Base-by-base conservation (phyloP, 2,888 invertebrate genomes). In the Orgyia antiqua region DNA sequence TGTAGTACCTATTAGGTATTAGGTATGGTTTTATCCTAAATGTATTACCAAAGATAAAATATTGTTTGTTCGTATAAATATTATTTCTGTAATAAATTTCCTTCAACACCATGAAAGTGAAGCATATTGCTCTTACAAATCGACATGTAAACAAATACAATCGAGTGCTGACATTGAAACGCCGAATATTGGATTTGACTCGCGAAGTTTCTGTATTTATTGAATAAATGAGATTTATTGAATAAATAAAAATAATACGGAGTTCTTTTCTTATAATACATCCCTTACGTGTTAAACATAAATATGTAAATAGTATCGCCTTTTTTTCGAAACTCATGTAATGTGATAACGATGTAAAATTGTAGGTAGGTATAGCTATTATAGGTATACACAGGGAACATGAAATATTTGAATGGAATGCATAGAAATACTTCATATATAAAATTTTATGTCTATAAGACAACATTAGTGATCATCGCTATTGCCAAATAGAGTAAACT, bases 131-230 rank as follows among this genome's bases (percentile, higher is more conserved):
- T 12, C 17, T 28, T 31, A 49, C 33, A 44, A 24, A 42, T 40
- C 37, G 34, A 30, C 27, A 23, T 38, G 38, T 46, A 49, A 45
- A 45, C 42, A 46, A 44, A 49, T 42, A 49, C 25, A 36, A 33
- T 34, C 34, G 33, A 30, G 35, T 29, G 49, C 36, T 53, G 54
- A 49, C 51, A 54, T 38, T 37, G 38, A 47, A 42, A 44, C 40
- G 43, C 33, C 25, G 47, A 47, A 45, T 47, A 57, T 54, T 54
- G 44, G 39, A 51, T 54, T 54, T 46, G 31, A 43, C 37, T n/a
- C n/a, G n/a, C 36, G 44, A 45, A 36, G 33, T 36, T 49, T 21
- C 32, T 36, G 25, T 42, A 44, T 53, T 50, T 53, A 50, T 53
- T 50, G 36, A 50, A 44, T 46, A 50, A 50, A 50, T 42, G 45